Percentiles rank a stretch among this genome's conserved stretches.
Conservation (phyloP, 2,113 vertebrate species). For the Pterocles orientalis region DNA sequence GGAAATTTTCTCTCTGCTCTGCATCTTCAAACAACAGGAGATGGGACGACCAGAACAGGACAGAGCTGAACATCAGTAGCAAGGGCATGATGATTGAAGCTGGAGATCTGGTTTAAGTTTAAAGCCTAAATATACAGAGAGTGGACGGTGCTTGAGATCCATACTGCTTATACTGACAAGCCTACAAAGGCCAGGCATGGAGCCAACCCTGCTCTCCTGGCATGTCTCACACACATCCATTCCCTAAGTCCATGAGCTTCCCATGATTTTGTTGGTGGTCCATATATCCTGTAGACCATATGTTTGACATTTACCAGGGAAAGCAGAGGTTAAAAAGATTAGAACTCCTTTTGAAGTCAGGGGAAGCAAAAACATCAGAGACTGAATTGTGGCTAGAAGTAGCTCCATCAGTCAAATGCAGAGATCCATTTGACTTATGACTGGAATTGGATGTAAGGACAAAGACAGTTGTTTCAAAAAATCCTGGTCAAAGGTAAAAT, state of each 20-base stretch:
- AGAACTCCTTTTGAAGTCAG: slow-evolving; percentile 7
- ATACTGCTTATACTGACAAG: not conserved
- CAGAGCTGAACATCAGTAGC: not conserved
- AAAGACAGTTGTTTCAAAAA: not conserved
- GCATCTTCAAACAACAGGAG: not conserved
- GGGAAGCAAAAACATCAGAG: not conserved
- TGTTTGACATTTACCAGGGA: slow-evolving; percentile 6
- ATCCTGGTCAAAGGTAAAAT: not conserved
- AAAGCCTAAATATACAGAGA: not conserved
- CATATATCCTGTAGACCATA: not conserved
- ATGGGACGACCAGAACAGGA: not conserved
- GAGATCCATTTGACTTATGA: not conserved
- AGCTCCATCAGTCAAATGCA: not conserved
- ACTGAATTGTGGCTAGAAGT: not conserved
- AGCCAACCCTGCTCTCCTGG: not conserved
- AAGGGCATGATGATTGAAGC: not conserved
- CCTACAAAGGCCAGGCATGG: not conserved
- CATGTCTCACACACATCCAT: not conserved
- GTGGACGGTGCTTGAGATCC: not conserved
- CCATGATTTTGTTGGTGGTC: slow-evolving; percentile 9
- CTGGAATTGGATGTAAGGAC: not conserved
- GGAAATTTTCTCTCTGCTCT: not conserved
- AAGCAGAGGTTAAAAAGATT: slow-evolving; percentile 27
- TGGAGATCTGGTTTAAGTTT: not conserved
- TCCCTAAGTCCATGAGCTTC: not conserved